Evolutionary conservation across 2,797 vertebrate species (phyloP), one percentile per base, ranked within the genome.

Genomic region (Thaleichthys pacificus): DNA sequence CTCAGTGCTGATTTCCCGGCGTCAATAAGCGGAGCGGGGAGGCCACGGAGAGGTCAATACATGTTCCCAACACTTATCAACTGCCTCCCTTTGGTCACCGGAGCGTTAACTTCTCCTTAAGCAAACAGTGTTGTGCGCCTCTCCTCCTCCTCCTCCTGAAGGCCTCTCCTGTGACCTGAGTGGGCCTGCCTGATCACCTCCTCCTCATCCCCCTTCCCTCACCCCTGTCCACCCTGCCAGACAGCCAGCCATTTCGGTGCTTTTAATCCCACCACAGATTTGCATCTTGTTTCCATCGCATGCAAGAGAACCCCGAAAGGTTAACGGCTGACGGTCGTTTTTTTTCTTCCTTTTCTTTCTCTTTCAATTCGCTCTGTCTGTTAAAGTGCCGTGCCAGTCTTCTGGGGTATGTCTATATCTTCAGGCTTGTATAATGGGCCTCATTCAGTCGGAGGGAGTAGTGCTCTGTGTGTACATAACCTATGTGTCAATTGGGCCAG

Each of bases 1-100:
- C 79, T 88, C 86, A 85, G 85, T 8, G 78, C 86, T 85, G 86
- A 87, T 82, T 84, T 76, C 70, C 78, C 70, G 56, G 87, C 38
- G 38, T 42, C 86, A 88, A 89, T 91, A 87, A 87, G 73, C 82
- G 56, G 81, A 73, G 72, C 74, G 81, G 84, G 71, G 80, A 84
- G 87, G 80, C 80, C 80, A 81, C 77, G 60, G 63, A 77, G 78
- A 87, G 86, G 87, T 89, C 88, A 90, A 82, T 77, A 80, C 82
- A 84, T 74, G 79, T 89, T 85, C 80, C 86, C 83, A 77, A 86
- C 86, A 83, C 87, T 92, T 87, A 90, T 89, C 89, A 88, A 83
- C 73, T 28, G 82, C 84, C 69, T 89, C 86, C 85, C 79, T 72
- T 77, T 80, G 83, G 85, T 84, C 81, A 80, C 79, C 69, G 81